These are phyloP conservation scores for Mus spicilegus DNA, from an alignment of 2,113 vertebrate species.

Conservation along the genomic window DNA sequence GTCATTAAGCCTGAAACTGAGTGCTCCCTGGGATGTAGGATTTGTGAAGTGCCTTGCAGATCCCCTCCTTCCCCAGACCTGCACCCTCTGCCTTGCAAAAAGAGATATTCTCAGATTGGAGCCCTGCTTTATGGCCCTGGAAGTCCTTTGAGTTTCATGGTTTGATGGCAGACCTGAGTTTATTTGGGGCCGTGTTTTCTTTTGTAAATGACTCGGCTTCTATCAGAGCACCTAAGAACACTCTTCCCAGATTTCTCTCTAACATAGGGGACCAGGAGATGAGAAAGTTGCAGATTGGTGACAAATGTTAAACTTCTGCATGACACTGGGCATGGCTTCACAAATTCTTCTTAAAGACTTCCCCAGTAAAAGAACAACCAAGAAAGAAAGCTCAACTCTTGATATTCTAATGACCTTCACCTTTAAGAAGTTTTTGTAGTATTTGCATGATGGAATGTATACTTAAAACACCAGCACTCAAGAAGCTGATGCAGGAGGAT, in stretches of 20 bases:
- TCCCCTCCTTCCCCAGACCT: background rate
- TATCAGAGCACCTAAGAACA: background rate
- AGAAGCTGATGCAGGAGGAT: background rate
- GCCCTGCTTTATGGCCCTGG: background rate
- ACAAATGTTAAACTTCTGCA: background rate
- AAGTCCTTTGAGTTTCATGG: background rate
- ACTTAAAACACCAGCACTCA: background rate
- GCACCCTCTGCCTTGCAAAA: background rate
- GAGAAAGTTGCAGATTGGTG: background rate
- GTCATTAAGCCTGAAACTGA: background rate
- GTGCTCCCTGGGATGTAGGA: background rate
- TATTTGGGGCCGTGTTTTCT: background rate
- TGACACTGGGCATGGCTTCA: background rate
- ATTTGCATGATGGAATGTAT: background rate
- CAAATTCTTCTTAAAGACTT: background rate
- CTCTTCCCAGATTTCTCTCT: background rate
- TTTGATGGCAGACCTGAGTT: background rate
- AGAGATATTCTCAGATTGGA: background rate
- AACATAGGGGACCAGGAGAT: background rate
- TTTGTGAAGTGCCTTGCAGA: background rate
- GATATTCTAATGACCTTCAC: background rate
- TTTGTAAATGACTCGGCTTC: background rate
- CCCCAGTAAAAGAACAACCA: background rate
- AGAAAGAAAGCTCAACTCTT: slow-evolving; percentile 9
- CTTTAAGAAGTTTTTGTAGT: background rate